phyloP scores from a whole-genome alignment of 2,113 vertebrate species.

The Tautogolabrus adspersus region DNA sequence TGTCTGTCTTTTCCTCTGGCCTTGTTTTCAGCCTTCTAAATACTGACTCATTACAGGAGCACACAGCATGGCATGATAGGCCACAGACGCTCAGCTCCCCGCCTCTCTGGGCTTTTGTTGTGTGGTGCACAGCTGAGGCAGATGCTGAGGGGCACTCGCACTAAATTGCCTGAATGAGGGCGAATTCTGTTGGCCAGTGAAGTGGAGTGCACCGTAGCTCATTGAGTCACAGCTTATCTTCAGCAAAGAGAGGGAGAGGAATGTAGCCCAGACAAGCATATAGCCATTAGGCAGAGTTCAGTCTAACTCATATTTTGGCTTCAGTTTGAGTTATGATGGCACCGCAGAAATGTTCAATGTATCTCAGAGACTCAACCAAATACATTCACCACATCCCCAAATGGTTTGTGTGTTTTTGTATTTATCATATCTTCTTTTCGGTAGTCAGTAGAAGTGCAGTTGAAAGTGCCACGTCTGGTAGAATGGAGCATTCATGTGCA shows the following conservation, averaged over 20 bases:
- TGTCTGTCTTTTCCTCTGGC: conserved; percentile 50
- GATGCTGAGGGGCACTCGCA: conserved; percentile 78
- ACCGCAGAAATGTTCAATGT: background rate
- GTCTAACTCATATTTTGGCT: conserved; percentile 42
- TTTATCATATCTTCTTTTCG: conserved; percentile 1
- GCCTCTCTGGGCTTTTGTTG: conserved; percentile 73
- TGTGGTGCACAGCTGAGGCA: conserved; percentile 75
- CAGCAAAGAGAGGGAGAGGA: conserved; percentile 44
- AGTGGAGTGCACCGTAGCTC: conserved; percentile 64
- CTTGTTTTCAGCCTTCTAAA: conserved; percentile 61
- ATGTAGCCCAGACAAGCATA: conserved; percentile 39
- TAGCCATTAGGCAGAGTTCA: conserved; percentile 39
- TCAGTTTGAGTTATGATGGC: conserved; percentile 12
- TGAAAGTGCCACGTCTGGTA: conserved; percentile 18
- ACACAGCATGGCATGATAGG: conserved; percentile 64
- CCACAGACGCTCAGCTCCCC: conserved; percentile 61
- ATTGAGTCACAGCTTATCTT: conserved; percentile 66
- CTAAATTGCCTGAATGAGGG: conserved; percentile 80
- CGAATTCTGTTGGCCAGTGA: conserved; percentile 62
- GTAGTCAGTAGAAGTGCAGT: conserved; percentile 1
- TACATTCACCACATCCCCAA: background rate
- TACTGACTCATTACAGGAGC: conserved; percentile 72
- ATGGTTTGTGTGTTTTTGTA: background rate
- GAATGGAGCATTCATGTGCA: conserved; percentile 27
- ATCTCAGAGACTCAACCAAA: background rate